Evolutionary conservation across 2,113 vertebrate species (phyloP), one percentile per base, ranked within the genome.

Genomic region (Heliornis fulica): DNA sequence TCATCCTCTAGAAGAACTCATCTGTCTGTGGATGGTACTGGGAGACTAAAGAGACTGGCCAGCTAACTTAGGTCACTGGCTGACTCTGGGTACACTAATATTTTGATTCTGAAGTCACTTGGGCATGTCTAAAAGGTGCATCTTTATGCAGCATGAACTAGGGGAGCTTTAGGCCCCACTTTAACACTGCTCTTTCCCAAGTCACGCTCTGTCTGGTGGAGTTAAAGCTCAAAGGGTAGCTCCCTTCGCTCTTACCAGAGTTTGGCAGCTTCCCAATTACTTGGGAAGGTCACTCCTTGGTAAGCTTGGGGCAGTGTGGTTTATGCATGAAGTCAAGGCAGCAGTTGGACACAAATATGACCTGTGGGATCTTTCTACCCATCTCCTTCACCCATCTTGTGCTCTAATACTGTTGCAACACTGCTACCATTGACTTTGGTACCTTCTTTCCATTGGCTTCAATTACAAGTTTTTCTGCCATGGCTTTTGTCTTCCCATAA

Each of bases 401-500:
- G 69, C 72, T 82, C 12, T 11, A 34, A 46, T 18, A 66, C 32
- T 26, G 57, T 38, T 12, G 56, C 2, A n/a, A n/a, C n/a, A n/a
- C n/a, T 48, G 46, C 69, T 32, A 6, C 32, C 28, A 0, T n/a
- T 28, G 53, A 3, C 29, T 56, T 32, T 60, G 31, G 18, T 91
- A 96, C 92, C 89, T 94, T 75, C 82, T 74, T 82, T 18, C 95
- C 83, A 0, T 95, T 97, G 84, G 81, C 95, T 94, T 96, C 89
- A 2, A 61, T n/a, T 29, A 86, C 89, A 4, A 95, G 63, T 34
- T 82, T 95, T 90, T 97, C 94, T 7, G 93, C 95, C 48, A 16
- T 34, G 38, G 83, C 83, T 57, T 97, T 93, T 46, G 96, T 96
- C 87, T 93, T 97, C 53, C 94, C 93, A 5, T 96, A 97, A 54